These are phyloP conservation scores for Porites cylindrica DNA, from an alignment of 92 coral and sea anemone genomes.

Conservation along the genomic window DNA sequence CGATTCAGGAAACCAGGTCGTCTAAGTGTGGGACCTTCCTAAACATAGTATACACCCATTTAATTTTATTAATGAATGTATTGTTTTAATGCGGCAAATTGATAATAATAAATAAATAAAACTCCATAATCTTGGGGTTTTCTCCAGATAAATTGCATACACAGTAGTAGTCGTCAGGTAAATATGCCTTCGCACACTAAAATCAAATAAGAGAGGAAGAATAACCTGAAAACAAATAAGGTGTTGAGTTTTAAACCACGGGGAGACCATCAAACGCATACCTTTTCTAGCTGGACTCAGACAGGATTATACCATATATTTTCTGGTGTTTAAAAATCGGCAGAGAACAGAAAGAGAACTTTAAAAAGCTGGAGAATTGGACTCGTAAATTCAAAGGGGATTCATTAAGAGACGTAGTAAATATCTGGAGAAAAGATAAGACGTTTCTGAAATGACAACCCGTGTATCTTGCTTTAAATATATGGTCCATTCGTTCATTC, in stretches of 20 bases:
- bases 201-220: neutral
- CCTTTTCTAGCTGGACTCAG: neutral
- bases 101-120: neutral
- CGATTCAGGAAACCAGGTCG: no score
- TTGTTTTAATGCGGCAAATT: neutral
- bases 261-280: no score
- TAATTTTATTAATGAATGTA: no score
- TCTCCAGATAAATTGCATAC: neutral
- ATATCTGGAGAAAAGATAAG: neutral
- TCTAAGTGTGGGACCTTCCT: no score
- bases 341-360: neutral
- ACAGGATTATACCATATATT: neutral
- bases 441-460: neutral
- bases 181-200: neutral
- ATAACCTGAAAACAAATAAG: neutral
- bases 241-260: no score
- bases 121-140: neutral
- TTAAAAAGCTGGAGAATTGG: neutral
- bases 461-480: neutral
- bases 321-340: neutral
- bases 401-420: neutral
- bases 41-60: no score
- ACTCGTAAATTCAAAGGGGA: neutral
- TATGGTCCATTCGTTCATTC: neutral
- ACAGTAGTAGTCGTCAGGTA: neutral